Conservation (phyloP, 1,140 invertebrate genomes). For the Odontomachus brunneus region DNA sequence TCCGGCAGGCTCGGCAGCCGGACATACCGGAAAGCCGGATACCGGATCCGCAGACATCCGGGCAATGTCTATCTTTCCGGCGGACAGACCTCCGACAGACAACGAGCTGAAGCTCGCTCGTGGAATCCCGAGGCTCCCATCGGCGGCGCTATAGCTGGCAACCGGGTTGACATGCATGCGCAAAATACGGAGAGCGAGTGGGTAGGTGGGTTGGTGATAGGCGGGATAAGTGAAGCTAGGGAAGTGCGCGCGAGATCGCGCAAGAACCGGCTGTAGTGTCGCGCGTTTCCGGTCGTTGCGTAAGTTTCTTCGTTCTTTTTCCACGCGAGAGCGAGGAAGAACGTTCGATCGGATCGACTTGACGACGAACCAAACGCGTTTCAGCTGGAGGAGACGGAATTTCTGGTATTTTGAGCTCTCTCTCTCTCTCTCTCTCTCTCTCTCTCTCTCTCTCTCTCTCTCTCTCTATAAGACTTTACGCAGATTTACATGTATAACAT, state of each 20-base stretch:
- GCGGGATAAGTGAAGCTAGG: background rate
- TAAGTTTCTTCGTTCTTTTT: too few species aligned
- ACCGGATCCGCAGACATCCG: slow-evolving; percentile 71
- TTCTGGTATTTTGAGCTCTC: too few species aligned
- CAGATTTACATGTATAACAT: too few species aligned
- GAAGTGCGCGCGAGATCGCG: background rate
- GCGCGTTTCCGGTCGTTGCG: background rate
- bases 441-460: too few species aligned
- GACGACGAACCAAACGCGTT: too few species aligned
- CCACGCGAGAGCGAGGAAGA: too few species aligned
- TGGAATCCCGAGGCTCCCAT: slow-evolving; percentile 51
- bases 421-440: too few species aligned
- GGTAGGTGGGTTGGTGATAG: too few species aligned
- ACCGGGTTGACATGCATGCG: slow-evolving; percentile 35
- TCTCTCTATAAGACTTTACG: too few species aligned
- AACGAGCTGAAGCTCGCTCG: slow-evolving; percentile 58
- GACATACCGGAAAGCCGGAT: slow-evolving; percentile 70
- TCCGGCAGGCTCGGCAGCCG: slow-evolving; percentile 68
- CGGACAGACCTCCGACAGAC: slow-evolving; percentile 64
- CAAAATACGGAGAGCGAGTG: slow-evolving; percentile 21
- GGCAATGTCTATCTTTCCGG: slow-evolving; percentile 73
- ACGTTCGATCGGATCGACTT: too few species aligned
- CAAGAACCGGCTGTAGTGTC: background rate
- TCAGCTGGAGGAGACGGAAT: too few species aligned
- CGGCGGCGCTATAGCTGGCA: slow-evolving; percentile 18